Base-by-base conservation (phyloP, 1,140 invertebrate species). In the Drosophila rhopaloa region DNA sequence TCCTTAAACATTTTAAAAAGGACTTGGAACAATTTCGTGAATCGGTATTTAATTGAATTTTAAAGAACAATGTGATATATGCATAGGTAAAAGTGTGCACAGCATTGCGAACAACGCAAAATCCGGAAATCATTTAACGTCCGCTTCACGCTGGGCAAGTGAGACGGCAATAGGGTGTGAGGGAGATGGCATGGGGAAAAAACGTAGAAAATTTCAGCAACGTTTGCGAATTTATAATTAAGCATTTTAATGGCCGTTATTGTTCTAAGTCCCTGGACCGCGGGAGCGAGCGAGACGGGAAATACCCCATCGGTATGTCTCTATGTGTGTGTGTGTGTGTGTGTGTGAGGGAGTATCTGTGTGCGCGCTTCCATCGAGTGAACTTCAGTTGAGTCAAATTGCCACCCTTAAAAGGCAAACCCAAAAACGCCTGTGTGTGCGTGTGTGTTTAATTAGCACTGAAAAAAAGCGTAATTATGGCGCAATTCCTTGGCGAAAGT, bases 181-280 rank as follows among this genome's bases (percentile, higher is more conserved):
- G 27, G 3, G 13, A 19, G 35, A 19, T 9, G 16, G 43, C 10
- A 11, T 35, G 47, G 11, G 41, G 35, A 53, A 59, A 57, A 57
- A 54, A 60, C 37, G 59, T 35, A 72, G 73, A 78, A 89, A 83
- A 74, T 76, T 76, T 86, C 81, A 89, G 80, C 83, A 73, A 81
- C 81, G 85, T 90, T 89, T 81, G 85, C 85, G 85, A 89, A 90
- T 89, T 90, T 89, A 90, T 89, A 89, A 89, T 89, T 89, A 89
- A 89, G 85, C 86, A 89, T 89, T 89, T 89, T 89, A 89, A 89
- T 89, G 85, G 85, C 85, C 81, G 85, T 89, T 89, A 89, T 89
- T 89, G 84, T 89, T 84, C 81, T 84, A 80, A 71, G 68, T 57
- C 68, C 65, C 35, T 27, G 13, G 27, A 11, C 11, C 9, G 10